Evolutionary conservation across 1,140 invertebrate species (phyloP).

Genomic region (Conus betulinus): DNA sequence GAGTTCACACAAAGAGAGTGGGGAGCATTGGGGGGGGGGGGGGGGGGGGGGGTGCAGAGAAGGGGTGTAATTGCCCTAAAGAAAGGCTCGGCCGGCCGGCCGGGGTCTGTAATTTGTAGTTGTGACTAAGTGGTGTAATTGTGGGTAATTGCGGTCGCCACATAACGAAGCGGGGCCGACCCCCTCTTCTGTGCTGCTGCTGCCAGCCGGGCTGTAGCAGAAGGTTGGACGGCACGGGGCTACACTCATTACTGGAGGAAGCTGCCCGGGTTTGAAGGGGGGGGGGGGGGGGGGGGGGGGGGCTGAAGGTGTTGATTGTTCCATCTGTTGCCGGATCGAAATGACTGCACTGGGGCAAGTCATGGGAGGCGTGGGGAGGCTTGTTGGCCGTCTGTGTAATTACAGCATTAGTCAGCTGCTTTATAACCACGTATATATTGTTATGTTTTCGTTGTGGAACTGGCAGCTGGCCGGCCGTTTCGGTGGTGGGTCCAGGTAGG

Average conservation of each 20-base stretch:
- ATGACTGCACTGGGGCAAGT: background rate
- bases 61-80: background rate
- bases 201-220: background rate
- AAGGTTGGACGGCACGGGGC: background rate
- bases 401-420: no score
- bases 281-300: background rate
- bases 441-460: no score
- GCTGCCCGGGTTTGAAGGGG: background rate
- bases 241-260: no score
- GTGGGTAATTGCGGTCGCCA: background rate
- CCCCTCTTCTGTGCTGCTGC: background rate
- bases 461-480: no score
- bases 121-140: constrained; percentile 8
- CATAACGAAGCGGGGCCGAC: no score
- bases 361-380: no score
- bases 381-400: no score
- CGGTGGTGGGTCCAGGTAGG: no score
- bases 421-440: no score
- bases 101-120: constrained; percentile 5
- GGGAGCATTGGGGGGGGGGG: background rate
- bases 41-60: background rate
- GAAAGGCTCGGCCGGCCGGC: background rate
- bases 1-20: background rate
- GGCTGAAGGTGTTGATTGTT: background rate
- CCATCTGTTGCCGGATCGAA: constrained; percentile 13